A percentile compares a stretch with the other conserved stretches of the same genome.
phyloP scores from a whole-genome alignment of 1,140 invertebrate genomes.

The Parasteatoda tepidariorum region DNA sequence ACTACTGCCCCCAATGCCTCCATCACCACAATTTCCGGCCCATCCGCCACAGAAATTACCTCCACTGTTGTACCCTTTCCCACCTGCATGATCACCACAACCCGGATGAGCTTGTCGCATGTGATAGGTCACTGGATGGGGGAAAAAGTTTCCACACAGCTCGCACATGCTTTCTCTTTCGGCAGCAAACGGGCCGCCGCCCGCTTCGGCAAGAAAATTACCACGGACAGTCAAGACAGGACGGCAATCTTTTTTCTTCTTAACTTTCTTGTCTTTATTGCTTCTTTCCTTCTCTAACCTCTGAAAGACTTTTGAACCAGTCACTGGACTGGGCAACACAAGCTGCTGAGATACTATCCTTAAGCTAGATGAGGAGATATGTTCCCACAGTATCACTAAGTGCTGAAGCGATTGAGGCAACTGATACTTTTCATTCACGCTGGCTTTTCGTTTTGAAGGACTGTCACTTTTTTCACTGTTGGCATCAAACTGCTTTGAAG shows the following conservation, averaged over 20 bases:
- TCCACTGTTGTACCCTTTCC: constrained; percentile 88
- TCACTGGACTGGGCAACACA: constrained; percentile 66
- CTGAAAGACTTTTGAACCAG: constrained; percentile 39
- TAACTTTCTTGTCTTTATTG: constrained; percentile 65
- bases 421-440: constrained; percentile 45
- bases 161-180: constrained; percentile 82
- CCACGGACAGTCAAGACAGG: constrained; percentile 62
- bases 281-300: constrained; percentile 71
- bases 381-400: constrained; percentile 84
- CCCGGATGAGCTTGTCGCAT: constrained; percentile 91
- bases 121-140: constrained; percentile 89
- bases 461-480: constrained; percentile 34
- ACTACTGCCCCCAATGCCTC: constrained; percentile 82
- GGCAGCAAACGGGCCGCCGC: constrained; percentile 63
- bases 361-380: constrained; percentile 79
- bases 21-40: constrained; percentile 89
- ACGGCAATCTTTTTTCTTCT: constrained; percentile 69
- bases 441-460: constrained; percentile 13
- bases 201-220: constrained; percentile 68
- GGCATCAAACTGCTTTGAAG: constrained; percentile 9
- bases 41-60: constrained; percentile 87
- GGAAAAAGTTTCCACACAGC: constrained; percentile 81
- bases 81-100: constrained; percentile 85
- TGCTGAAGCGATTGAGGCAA: constrained; percentile 85
- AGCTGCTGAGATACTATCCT: constrained; percentile 76